Evolutionary conservation across 2,888 invertebrate species (phyloP).

Genomic region (Nemoura dubitans): DNA sequence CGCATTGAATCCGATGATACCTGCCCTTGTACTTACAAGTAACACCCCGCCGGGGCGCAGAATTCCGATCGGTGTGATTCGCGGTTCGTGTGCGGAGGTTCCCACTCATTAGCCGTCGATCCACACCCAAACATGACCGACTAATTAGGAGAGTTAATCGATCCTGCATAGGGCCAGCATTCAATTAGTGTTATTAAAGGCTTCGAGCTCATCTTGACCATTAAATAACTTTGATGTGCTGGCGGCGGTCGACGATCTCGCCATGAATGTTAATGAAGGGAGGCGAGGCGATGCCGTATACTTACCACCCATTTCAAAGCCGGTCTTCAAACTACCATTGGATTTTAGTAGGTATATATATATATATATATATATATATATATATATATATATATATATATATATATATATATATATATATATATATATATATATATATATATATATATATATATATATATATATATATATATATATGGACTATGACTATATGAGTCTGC

Average conservation of each 20-base stretch:
- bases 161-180: not conserved
- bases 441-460: too few species aligned
- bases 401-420: too few species aligned
- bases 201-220: not conserved
- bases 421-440: too few species aligned
- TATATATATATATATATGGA: too few species aligned
- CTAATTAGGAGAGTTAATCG: not conserved
- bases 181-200: constrained; percentile 1
- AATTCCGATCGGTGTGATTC: not conserved
- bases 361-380: too few species aligned
- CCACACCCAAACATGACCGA: not conserved
- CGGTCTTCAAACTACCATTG: too few species aligned
- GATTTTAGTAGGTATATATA: too few species aligned
- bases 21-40: too few species aligned
- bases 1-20: too few species aligned
- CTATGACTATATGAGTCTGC: too few species aligned
- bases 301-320: too few species aligned
- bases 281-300: not conserved
- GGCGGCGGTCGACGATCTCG: not conserved
- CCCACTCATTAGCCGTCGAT: not conserved
- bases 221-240: not conserved
- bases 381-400: too few species aligned
- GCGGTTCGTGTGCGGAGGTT: not conserved
- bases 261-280: not conserved
- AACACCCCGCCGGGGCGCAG: not conserved